These are phyloP conservation scores for Tanytarsus gracilentus DNA, from an alignment of 2,888 invertebrate genomes.

Conservation along the genomic window DNA sequence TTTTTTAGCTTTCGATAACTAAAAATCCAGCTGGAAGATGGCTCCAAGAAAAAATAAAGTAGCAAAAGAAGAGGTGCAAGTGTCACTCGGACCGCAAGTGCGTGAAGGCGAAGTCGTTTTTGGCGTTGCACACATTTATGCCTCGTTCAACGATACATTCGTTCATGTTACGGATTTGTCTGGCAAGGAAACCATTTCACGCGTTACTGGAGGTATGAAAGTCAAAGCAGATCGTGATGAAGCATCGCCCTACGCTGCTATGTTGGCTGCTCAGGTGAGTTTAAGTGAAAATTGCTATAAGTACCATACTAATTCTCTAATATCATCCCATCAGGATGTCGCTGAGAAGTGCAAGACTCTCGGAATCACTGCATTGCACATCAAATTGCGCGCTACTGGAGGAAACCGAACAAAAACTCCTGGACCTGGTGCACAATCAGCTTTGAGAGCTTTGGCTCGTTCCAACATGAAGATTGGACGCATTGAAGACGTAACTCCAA, in stretches of 20 bases:
- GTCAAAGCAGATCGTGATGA: slow-evolving; percentile 99
- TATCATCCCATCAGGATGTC: slow-evolving; percentile 64
- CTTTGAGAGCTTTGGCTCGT: slow-evolving; percentile 93
- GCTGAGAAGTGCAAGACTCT: slow-evolving; percentile 96
- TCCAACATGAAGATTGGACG: slow-evolving; percentile 99
- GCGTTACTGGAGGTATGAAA: slow-evolving; percentile 99
- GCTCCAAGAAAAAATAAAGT: slow-evolving; percentile 96
- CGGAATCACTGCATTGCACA: slow-evolving; percentile 96
- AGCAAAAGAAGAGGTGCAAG: slow-evolving; percentile 93
- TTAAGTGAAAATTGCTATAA: neutral
- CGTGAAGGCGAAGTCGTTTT: slow-evolving; percentile 96
- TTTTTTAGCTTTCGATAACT: slow-evolving; percentile 10
- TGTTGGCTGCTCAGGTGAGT: slow-evolving; percentile 96
- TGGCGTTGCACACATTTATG: slow-evolving; percentile 98
- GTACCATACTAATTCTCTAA: neutral
- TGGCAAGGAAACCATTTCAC: slow-evolving; percentile 87
- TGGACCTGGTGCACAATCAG: slow-evolving; percentile 97
- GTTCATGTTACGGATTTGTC: slow-evolving; percentile 99
- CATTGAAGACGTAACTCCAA: slow-evolving; percentile 99
- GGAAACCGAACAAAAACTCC: slow-evolving; percentile 98
- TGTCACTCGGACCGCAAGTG: slow-evolving; percentile 91
- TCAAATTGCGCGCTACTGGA: slow-evolving; percentile 96
- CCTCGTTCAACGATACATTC: slow-evolving; percentile 99
- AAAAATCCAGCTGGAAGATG: slow-evolving; percentile 50
- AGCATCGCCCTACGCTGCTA: slow-evolving; percentile 99